Evolutionary conservation across 2,797 vertebrate species (phyloP).

Genomic region (Microctenopoma steveboyesi): DNA sequence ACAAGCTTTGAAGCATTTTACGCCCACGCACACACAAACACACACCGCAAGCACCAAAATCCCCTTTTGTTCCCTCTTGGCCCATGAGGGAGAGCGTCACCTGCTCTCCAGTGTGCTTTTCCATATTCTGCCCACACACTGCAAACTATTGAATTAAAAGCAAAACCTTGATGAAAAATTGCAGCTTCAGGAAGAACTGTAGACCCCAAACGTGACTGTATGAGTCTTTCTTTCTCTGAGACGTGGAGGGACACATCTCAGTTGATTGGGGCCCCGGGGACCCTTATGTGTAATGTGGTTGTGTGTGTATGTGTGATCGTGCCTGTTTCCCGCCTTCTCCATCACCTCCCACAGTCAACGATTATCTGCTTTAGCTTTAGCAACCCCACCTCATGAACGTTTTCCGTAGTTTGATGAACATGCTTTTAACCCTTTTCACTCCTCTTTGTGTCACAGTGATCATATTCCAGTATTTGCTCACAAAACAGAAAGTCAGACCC

Average conservation of each 20-base stretch:
- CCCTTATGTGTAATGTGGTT: slow-evolving; percentile 63
- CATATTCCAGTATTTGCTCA: slow-evolving; percentile 54
- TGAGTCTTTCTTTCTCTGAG: slow-evolving; percentile 54
- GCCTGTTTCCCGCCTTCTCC: slow-evolving; percentile 37
- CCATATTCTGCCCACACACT: slow-evolving; percentile 15
- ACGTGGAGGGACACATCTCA: slow-evolving; percentile 64
- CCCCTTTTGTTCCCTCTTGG: slow-evolving; percentile 59
- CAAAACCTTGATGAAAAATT: slow-evolving; percentile 39
- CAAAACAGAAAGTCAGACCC: slow-evolving; percentile 53
- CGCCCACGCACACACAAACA: slow-evolving; percentile 13
- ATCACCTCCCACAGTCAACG: slow-evolving; percentile 61
- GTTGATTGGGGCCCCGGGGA: slow-evolving; percentile 59
- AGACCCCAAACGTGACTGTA: slow-evolving; percentile 38
- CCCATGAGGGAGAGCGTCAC: slow-evolving; percentile 49
- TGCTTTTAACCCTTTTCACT: slow-evolving; percentile 46
- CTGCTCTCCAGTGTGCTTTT: slow-evolving; percentile 32
- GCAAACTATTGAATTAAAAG: slow-evolving; percentile 27
- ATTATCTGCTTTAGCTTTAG: slow-evolving; percentile 56
- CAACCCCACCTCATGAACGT: neutral
- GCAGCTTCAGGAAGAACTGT: slow-evolving; percentile 31
- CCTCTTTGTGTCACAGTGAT: slow-evolving; percentile 43
- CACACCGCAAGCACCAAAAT: slow-evolving; percentile 44
- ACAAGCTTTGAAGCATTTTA: slow-evolving; percentile 41
- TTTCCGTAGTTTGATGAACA: slow-evolving; percentile 5
- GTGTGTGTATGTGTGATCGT: slow-evolving; percentile 54